Base-by-base conservation (phyloP, 2,888 invertebrate species). In the Mesorhabditis spiculigera region DNA sequence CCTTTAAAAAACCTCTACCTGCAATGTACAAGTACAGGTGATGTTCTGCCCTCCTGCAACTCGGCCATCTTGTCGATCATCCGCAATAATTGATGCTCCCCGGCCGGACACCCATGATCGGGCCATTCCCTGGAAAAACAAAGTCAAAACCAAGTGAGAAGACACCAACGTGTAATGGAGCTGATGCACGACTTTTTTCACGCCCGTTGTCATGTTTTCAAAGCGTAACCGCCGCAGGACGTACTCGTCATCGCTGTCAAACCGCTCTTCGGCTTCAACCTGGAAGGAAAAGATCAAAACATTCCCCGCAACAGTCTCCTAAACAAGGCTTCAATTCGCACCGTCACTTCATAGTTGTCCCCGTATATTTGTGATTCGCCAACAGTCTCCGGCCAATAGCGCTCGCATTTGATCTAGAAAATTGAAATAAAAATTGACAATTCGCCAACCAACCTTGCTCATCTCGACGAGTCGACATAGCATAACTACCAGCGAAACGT, bases 11-110 rank as follows among this genome's bases (percentile, higher is more conserved):
- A 64, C 68, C 43, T 28, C 5, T 41, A 80, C 80, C 80, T 81
- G 77, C 83, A 83, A 70, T 83, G 83, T 10, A 83, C 77, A 42
- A 83, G 72, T 42, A 83, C 75, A 6, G 82, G 82, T 4, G 73
- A 50, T 3, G 45, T 61, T 41, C 66, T n/a, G 6, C 68, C 62
- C 43, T 69, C 66, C 42, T 77, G 76, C 8, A 78, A 13, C 45
- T 71, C 70, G 42, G 75, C 71, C 81, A 83, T 81, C n/a, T 72
- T 63, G n/a, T 81, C 80, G 61, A 83, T 77, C 76, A 81, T 79
- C 50, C 77, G 76, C 64, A 82, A 71, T 41, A 83, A 70, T 44
- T 82, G 79, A n/a, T 73, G 70, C 44, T 77, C 78, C 3, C 81
- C 79, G 6, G 78, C 69, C 4, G 83, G 83, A 69, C 81, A 82